Evolutionary conservation across 1,140 invertebrate species (phyloP), one percentile per base, ranked within the genome.

Genomic region (Saxidomus purpurata): DNA sequence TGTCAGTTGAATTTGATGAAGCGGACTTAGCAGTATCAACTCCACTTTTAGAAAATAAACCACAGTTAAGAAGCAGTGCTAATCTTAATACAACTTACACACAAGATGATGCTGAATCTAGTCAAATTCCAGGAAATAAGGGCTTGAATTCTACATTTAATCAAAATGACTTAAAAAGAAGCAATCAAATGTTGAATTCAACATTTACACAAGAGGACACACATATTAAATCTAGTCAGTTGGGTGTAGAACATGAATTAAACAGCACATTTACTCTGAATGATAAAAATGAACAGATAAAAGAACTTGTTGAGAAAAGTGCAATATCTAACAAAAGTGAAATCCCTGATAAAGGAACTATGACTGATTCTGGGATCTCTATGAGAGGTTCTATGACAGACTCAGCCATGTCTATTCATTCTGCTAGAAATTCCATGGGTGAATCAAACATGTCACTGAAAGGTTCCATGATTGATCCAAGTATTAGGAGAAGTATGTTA

Each of bases 61-160:
- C 36, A 77, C 36, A 63, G 19, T 31, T 49, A 19, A 43, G 52
- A 43, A 61, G 43, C 25, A 74, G 11, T 28, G 15, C 28, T 2
- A 89, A 74, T 89, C 55, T 89, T 3, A 89, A 89, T 82, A 40
- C 80, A 38, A 89, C 87, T 49, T 89, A 81, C 25, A 81, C 55
- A 1, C 38, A 69, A 69, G 87, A 81, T 82, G 79, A 89, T 38
- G n/a, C 31, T 47, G 74, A 31, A 17, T 1, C 31, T 61, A 87
- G 36, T 79, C 15, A 77, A 25, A n/a, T 40, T 22, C 49, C 13
- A 17, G 71, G 43, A 61, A 87, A 87, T 28, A 52, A 43, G 25
- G n/a, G 67, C n/a, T 76, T 85, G 67, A 85, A 74, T 71, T 69
- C 69, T 11, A 85, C 83, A 76, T 85, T 28, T 34, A 85, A 67